A percentile compares a stretch with the other conserved stretches of the same genome.
These are phyloP conservation scores for Dermochelys coriacea DNA, from an alignment of 2,797 vertebrate genomes.

Conservation along the genomic window DNA sequence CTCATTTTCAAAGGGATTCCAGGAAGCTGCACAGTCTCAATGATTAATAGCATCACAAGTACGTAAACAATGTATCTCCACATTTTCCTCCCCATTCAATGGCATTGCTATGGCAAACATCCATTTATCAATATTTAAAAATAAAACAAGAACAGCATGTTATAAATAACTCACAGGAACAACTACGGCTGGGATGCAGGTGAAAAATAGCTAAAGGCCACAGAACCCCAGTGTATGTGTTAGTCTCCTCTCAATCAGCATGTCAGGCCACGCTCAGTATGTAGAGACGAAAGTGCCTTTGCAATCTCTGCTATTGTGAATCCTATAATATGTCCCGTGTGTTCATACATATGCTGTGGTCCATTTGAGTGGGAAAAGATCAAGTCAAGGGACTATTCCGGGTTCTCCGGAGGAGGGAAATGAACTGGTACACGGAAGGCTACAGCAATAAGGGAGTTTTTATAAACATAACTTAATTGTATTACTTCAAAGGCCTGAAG, in stretches of 20 bases:
- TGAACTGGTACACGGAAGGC: slow-evolving; percentile 68
- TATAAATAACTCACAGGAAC: not conserved
- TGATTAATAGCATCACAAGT: not conserved
- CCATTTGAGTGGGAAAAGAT: not conserved
- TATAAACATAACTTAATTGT: slow-evolving; percentile 85
- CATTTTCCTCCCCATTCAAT: not conserved
- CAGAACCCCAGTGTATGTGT: rapidly evolving
- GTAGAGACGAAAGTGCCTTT: not conserved
- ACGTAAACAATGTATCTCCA: not conserved
- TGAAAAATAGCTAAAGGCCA: not conserved
- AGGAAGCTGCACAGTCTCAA: rapidly evolving
- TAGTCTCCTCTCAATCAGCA: rapidly evolving
- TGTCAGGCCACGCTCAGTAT: rapidly evolving
- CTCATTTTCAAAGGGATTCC: rapidly evolving
- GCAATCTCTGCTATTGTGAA: not conserved
- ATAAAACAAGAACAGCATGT: not conserved
- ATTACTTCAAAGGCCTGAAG: slow-evolving; percentile 82
- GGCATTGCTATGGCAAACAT: not conserved
- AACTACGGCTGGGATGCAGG: rapidly evolving
- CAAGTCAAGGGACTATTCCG: not conserved
- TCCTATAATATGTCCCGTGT: not conserved
- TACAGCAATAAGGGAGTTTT: slow-evolving; percentile 71
- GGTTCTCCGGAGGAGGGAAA: slow-evolving; percentile 34
- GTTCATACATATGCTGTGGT: not conserved
- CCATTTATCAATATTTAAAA: slow-evolving; percentile 62